Conservation (phyloP, 2,113 vertebrate genomes). For the Campylomormyrus numenius region DNA sequence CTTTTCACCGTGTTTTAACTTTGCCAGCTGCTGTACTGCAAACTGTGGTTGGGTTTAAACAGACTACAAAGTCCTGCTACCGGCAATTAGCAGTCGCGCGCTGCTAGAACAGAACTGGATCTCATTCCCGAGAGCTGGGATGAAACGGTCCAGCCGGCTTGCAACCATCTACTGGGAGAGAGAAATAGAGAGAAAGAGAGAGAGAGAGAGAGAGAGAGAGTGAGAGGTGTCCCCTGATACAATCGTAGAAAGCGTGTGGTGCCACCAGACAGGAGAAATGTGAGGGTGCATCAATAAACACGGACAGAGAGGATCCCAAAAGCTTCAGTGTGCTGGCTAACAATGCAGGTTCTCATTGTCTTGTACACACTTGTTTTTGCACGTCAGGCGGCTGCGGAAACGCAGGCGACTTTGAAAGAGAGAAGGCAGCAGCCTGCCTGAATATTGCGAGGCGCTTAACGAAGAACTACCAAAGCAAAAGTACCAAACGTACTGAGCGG, state of each 20-base stretch:
- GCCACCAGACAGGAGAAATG: not conserved
- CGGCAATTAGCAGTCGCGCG: not conserved
- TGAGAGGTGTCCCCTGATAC: not conserved
- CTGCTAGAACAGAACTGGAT: not conserved
- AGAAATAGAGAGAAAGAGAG: not conserved
- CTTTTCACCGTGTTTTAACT: not conserved
- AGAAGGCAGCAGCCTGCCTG: not conserved
- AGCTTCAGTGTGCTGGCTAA: not conserved
- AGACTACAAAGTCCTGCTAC: not conserved
- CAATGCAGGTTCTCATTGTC: not conserved
- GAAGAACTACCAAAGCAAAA: not conserved
- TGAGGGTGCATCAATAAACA: not conserved
- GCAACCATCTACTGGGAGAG: not conserved
- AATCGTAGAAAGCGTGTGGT: not conserved
- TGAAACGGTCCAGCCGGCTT: not conserved
- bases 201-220: not conserved
- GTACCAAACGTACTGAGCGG: not conserved
- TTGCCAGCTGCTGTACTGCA: not conserved
- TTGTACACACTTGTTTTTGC: not conserved
- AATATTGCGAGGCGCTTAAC: not conserved
- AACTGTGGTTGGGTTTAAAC: not conserved
- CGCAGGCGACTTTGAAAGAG: not conserved
- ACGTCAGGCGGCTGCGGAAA: not conserved
- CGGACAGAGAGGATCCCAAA: not conserved
- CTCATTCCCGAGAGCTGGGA: not conserved